Base-by-base conservation (phyloP, 2,797 vertebrate genomes). In the Chaetodon trifasciatus region DNA sequence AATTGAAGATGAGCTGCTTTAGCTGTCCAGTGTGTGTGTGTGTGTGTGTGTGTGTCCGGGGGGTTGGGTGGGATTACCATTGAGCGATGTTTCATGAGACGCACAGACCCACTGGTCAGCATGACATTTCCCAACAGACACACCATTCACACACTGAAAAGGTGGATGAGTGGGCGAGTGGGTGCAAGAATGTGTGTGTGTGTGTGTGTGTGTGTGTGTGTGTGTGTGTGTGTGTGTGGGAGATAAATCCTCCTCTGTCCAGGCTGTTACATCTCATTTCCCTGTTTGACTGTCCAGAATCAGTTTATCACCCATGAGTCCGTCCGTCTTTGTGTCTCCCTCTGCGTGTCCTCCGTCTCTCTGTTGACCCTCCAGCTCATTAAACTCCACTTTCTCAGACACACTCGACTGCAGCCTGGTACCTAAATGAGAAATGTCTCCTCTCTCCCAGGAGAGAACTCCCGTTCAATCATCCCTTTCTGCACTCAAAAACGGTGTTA, bases 121-220 rank as follows among this genome's bases (percentile, higher is more conserved):
- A 32, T 87, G 93, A 92, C 89, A 92, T 94, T 92, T 91, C 52
- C 74, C 15, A 7, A 94, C 92, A 94, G 87, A 90, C 85, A 81
- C 76, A 4, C 88, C 81, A 93, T 93, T 94, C 80, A 92, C 82
- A 68, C 79, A 44, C 57, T 42, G 53, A 79, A 57, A 78, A 82
- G 73, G 76, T 78, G 78, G 70, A 52, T 11, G 62, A 40, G 77
- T 39, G 77, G 70, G 52, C 3, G 10, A 53, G 62, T 0, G 66
- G 11, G 72, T 60, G 65, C 11, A 28, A 47, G 55, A 56, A 40
- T 60, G 23, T 21, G n/a, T 40, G 58, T 56, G 65, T 40, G 32
- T 52, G 50, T 42, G 24, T 73, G 35, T 52, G 23, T 73, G 67
- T 72, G 58, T 76, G 32, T 35, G 71, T 57, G 58, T 75, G 58